Conservation (phyloP, 2,888 invertebrate genomes). For the Cosmorhoe ocellata region DNA sequence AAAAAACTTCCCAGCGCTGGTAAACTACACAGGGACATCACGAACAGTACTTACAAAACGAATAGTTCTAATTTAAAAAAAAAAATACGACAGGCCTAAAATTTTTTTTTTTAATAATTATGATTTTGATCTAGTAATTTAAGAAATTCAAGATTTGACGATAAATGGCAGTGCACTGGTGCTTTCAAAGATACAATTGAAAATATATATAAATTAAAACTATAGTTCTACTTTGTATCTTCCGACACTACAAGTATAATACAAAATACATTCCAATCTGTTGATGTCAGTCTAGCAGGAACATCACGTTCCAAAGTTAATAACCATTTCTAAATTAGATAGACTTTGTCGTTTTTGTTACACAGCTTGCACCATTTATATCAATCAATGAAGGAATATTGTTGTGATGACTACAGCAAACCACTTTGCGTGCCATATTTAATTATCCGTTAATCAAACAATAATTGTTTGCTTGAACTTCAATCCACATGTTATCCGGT, state of each 20-base stretch:
- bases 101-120: too few relatives aligned
- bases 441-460: constrained; percentile 24
- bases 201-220: not conserved
- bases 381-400: constrained; percentile 22
- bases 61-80: too few relatives aligned
- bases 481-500: constrained; percentile 33
- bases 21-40: too few relatives aligned
- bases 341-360: constrained; percentile 11
- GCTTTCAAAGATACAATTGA: not conserved
- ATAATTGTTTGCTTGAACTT: constrained; percentile 42
- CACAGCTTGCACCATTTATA: constrained; percentile 19
- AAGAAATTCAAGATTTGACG: too few relatives aligned
- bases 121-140: too few relatives aligned
- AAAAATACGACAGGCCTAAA: too few relatives aligned
- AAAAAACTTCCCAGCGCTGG: too few relatives aligned
- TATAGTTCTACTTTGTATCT: not conserved
- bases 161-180: not conserved
- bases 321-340: not conserved
- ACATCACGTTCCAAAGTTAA: not conserved
- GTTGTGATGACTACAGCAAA: not conserved
- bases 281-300: constrained; percentile 4
- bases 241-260: not conserved
- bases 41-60: too few relatives aligned
- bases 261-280: constrained; percentile 1
- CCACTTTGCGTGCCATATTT: constrained; percentile 28